These are phyloP conservation scores for Drosophila mayaguana DNA, from an alignment of 2,888 invertebrate genomes.

Conservation along the genomic window DNA sequence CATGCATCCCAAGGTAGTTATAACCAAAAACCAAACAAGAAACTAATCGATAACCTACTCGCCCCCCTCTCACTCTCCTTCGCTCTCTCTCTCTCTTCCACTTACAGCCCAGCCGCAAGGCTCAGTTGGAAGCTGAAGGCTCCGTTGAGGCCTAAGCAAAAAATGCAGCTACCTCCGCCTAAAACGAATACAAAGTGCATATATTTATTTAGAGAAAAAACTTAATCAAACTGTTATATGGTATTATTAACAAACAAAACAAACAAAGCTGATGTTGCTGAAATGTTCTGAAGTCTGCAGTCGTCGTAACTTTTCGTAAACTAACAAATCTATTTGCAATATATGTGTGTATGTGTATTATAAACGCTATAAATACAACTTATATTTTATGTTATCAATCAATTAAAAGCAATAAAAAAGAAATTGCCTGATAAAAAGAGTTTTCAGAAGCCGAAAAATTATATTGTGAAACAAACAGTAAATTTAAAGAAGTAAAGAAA, in stretches of 20 bases:
- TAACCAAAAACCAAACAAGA: neutral
- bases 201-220: conserved; percentile 38
- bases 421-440: conserved; percentile 3
- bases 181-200: conserved; percentile 63
- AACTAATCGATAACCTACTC: neutral
- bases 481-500: no score
- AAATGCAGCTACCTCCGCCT: conserved; percentile 59
- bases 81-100: neutral
- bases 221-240: conserved; percentile 47
- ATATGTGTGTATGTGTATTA: conserved; percentile 80
- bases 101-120: conserved; percentile 81
- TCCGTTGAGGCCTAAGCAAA: conserved; percentile 66
- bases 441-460: neutral
- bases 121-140: conserved; percentile 68
- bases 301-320: conserved; percentile 68
- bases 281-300: conserved; percentile 77
- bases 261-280: conserved; percentile 76
- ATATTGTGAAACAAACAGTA: neutral
- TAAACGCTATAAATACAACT: conserved; percentile 42
- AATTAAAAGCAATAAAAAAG: conserved; percentile 11
- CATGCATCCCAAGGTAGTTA: conserved; percentile 93
- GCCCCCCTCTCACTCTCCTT: neutral
- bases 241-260: conserved; percentile 19
- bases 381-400: conserved; percentile 20
- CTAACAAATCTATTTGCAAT: conserved; percentile 49